Evolutionary conservation across 2,113 vertebrate species (phyloP), one percentile per base, ranked within the genome.

Genomic region (Heterocephalus glaber): DNA sequence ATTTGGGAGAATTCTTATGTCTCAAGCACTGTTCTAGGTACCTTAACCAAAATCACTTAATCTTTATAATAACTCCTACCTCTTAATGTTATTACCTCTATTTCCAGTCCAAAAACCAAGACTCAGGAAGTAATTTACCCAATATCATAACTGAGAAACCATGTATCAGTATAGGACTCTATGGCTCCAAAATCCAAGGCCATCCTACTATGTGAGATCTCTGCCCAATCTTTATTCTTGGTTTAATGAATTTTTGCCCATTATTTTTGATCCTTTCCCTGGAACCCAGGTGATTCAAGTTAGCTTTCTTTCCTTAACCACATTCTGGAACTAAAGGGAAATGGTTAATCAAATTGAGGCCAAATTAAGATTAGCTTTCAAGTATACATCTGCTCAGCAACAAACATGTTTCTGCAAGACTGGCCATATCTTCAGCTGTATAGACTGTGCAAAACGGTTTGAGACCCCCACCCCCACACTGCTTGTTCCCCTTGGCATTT

Each of bases 21-120:
- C 72, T 92, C 44, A 92, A 68, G 92, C 63, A 95, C 74, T 82
- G 26, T 72, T 89, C 54, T 63, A 81, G 26, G 66, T 83, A 88
- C 49, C 90, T 86, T 56, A 89, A 92, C 54, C 30, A 38, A 5
- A 2, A 58, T 58, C 19, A 90, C 22, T 94, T 68, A 88, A 88
- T 88, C 41, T 60, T 52, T 68, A 10, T 30, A 92, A 84, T 35
- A 92, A 84, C 6, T 17, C 17, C 17, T 58, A 58, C 56, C 56
- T 58, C 56, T 58, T 56, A 56, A 56, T 56, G 54, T 56, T 56
- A 56, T 56, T 56, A 56, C 54, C 30, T 74, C 47, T n/a, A 60
- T 49, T 91, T 97, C 91, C 83, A 79, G 28, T 41, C 47, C 94
- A 49, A 95, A 97, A 94, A 90, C 26, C 38, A 92, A 92, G 14